phyloP scores from a whole-genome alignment of 2,797 vertebrate genomes.

The Semaprochilodus insignis region DNA sequence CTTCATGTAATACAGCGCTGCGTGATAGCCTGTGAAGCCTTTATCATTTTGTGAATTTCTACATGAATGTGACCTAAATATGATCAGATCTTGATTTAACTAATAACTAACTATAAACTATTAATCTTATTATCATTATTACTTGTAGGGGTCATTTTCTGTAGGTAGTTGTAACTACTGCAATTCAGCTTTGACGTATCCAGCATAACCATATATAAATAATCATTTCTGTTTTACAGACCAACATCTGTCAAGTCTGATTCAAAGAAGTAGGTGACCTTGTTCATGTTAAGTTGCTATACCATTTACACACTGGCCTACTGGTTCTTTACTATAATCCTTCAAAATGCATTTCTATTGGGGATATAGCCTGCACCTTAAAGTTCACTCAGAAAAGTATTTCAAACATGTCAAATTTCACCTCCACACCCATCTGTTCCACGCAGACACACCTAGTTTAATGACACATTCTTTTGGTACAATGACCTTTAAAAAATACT shows the following conservation, averaged over 20 bases:
- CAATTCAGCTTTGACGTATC: too few relatives aligned
- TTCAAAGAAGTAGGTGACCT: conserved; percentile 50
- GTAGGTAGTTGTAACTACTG: too few relatives aligned
- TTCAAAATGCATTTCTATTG: background rate
- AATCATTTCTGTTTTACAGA: conserved; percentile 4
- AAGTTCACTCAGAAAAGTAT: background rate
- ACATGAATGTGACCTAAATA: too few relatives aligned
- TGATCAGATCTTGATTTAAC: too few relatives aligned
- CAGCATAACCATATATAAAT: background rate
- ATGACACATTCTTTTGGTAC: conserved; percentile 16
- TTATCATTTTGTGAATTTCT: too few relatives aligned
- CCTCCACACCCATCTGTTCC: conserved; percentile 40
- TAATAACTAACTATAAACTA: too few relatives aligned
- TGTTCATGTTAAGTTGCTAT: background rate
- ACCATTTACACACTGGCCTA: background rate
- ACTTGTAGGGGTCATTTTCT: too few relatives aligned
- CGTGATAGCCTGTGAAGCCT: too few relatives aligned
- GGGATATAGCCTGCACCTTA: background rate
- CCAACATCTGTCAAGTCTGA: conserved; percentile 48
- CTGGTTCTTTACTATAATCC: background rate
- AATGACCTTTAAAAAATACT: conserved; percentile 10
- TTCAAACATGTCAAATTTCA: conserved; percentile 42
- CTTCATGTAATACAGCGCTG: too few relatives aligned
- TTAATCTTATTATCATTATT: too few relatives aligned
- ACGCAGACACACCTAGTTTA: conserved; percentile 2